Percentiles rank a stretch among this genome's conserved stretches.
Evolutionary conservation across 2,113 vertebrate species (phyloP).

Genomic region (Microcebus ravelobensis): DNA sequence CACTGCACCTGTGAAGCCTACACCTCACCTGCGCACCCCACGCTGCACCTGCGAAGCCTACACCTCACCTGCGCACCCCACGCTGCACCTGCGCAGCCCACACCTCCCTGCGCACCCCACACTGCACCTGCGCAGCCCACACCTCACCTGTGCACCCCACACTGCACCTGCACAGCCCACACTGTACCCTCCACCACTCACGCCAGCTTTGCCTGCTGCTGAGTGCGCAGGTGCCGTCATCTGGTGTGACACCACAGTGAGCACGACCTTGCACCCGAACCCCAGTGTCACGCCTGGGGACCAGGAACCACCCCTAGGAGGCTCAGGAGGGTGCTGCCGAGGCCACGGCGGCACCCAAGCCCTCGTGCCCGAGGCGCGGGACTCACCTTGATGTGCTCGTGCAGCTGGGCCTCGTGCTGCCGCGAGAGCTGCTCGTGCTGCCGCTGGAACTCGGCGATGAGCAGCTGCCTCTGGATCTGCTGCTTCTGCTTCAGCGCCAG

Average conservation of each 20-base stretch:
- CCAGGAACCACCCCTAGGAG: background rate
- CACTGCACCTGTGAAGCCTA: no score
- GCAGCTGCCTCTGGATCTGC: constrained; percentile 97
- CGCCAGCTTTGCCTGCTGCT: rapidly evolving
- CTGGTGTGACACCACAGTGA: rapidly evolving
- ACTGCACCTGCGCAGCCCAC: no score
- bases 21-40: no score
- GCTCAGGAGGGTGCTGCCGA: no score
- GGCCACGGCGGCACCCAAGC: no score
- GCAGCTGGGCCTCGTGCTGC: constrained; percentile 96
- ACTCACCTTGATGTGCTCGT: constrained; percentile 96
- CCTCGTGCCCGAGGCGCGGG: rapidly evolving
- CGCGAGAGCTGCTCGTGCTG: constrained; percentile 97
- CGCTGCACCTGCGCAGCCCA: no score
- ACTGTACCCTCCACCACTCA: rapidly evolving
- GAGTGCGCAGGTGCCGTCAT: rapidly evolving
- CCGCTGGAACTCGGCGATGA: constrained; percentile 97
- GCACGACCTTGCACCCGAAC: background rate
- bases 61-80: no score
- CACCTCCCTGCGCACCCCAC: no score
- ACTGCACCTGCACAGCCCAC: no score
- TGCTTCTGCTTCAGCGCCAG: constrained; percentile 97
- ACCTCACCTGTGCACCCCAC: rapidly evolving
- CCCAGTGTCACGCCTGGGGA: background rate
- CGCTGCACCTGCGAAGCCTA: rapidly evolving